phyloP scores from a whole-genome alignment of 2,797 vertebrate genomes.

The Margarornis squamiger region DNA sequence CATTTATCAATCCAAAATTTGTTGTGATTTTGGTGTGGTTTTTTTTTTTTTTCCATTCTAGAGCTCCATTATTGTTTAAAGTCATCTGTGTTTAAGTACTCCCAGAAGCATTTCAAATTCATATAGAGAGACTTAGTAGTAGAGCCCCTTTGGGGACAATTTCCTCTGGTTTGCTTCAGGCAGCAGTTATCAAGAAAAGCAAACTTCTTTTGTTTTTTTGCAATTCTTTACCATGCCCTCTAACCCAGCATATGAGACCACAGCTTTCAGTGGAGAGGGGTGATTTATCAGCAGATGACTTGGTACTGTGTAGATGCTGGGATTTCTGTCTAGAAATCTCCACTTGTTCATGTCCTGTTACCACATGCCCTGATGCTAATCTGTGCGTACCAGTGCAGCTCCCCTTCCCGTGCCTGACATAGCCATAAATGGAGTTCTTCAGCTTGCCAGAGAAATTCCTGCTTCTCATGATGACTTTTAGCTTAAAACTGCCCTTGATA shows the following conservation, averaged over 20 bases:
- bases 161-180: constrained; percentile 60
- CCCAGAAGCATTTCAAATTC: constrained; percentile 60
- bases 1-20: background rate
- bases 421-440: constrained; percentile 23
- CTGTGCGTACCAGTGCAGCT: background rate
- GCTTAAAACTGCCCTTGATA: constrained; percentile 2
- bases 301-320: background rate
- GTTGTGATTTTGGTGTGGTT: background rate
- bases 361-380: background rate
- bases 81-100: constrained; percentile 47
- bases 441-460: background rate
- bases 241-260: constrained; percentile 1
- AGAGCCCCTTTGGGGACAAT: constrained; percentile 44
- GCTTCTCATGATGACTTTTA: background rate
- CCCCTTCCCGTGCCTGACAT: background rate
- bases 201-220: constrained; percentile 55
- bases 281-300: background rate
- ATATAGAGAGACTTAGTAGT: constrained; percentile 46
- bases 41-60: background rate
- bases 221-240: background rate
- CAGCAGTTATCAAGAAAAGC: constrained; percentile 50
- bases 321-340: constrained; percentile 10
- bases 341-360: background rate
- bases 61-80: constrained; percentile 34
- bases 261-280: background rate